Percentiles rank a stretch among this genome's conserved stretches.
phyloP scores from a whole-genome alignment of 2,113 vertebrate genomes.

The Turnix velox region DNA sequence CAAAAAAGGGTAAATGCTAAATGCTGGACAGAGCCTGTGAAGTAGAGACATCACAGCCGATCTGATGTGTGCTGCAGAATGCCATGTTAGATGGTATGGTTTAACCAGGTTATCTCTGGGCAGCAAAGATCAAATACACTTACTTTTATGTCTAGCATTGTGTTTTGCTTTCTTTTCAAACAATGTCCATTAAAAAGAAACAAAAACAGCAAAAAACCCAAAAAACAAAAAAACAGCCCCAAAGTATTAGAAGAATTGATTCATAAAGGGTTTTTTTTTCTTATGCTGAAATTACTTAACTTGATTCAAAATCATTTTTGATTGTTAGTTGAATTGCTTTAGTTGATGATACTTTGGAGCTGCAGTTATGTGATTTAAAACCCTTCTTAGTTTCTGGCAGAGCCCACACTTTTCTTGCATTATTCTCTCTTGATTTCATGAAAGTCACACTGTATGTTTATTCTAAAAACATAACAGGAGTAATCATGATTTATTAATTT shows the following conservation, averaged over 20 bases:
- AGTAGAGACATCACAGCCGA: conserved; percentile 73
- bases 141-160: conserved; percentile 67
- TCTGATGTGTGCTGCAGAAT: conserved; percentile 67
- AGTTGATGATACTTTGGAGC: conserved; percentile 46
- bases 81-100: conserved; percentile 45
- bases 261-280: neutral
- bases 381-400: conserved; percentile 40
- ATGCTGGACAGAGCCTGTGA: conserved; percentile 67
- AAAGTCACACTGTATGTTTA: conserved; percentile 15
- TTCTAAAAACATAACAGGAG: conserved; percentile 3
- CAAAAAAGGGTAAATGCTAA: conserved; percentile 82
- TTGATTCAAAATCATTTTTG: conserved; percentile 53
- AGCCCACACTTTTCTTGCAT: neutral
- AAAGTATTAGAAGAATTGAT: conserved; percentile 21
- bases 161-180: conserved; percentile 61
- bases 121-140: conserved; percentile 72
- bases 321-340: conserved; percentile 48
- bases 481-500: conserved; percentile 47
- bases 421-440: conserved; percentile 24
- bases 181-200: conserved; percentile 45
- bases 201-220: neutral
- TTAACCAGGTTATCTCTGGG: conserved; percentile 71
- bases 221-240: neutral
- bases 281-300: conserved; percentile 21
- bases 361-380: conserved; percentile 45